Evolutionary conservation across 2,888 invertebrate genomes (phyloP).

Genomic region (Steinernema carpocapsae): DNA sequence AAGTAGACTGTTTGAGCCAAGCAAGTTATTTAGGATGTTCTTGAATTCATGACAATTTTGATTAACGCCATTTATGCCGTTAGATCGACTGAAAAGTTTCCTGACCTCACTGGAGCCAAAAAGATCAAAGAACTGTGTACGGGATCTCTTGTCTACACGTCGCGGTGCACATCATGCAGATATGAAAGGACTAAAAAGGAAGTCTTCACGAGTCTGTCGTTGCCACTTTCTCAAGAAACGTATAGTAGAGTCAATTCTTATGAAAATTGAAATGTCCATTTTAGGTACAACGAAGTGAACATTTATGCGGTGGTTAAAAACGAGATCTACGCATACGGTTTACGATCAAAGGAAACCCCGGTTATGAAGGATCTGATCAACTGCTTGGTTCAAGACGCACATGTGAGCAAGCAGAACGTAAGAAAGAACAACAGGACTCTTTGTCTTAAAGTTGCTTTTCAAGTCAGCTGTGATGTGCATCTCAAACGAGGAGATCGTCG

Average conservation of each 20-base stretch:
- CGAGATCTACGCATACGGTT: slow-evolving; percentile 1
- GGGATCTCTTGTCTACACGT: slow-evolving; percentile 1
- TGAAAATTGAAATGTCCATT: neutral
- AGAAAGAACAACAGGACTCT: no score
- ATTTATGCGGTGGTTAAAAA: neutral
- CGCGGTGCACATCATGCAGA: neutral
- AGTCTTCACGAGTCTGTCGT: neutral
- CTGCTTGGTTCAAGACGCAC: neutral
- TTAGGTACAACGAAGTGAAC: neutral
- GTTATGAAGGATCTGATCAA: neutral
- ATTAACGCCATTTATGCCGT: neutral
- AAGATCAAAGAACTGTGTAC: neutral
- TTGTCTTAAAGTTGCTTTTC: no score
- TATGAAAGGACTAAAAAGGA: neutral
- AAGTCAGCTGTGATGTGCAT: neutral
- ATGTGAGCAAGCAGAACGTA: neutral
- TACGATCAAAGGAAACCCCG: neutral
- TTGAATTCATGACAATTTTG: slow-evolving; percentile 19
- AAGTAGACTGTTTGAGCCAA: neutral
- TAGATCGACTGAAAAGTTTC: neutral
- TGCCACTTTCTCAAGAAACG: neutral
- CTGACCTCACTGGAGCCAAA: no score
- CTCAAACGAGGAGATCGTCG: neutral
- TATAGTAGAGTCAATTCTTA: neutral
- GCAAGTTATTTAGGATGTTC: neutral